Evolutionary conservation across 2,797 vertebrate species (phyloP).

Genomic region (Darevskia nairensis): DNA sequence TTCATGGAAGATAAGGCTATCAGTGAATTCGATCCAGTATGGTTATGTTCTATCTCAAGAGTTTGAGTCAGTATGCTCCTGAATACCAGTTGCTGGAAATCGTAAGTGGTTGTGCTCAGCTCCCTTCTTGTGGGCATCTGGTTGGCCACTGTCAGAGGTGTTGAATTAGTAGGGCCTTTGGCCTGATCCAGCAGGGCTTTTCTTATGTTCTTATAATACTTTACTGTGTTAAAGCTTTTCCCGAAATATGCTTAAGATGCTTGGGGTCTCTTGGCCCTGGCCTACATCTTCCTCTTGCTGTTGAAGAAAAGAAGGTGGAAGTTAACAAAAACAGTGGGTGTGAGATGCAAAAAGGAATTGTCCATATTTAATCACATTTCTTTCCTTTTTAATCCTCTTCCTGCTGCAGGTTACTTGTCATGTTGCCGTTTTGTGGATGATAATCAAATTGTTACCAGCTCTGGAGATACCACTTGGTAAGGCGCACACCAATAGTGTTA

Average conservation of each 20-base stretch:
- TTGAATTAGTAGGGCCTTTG: too few species aligned
- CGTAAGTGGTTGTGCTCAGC: too few species aligned
- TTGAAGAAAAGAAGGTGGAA: not conserved
- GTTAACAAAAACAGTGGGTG: rapidly evolving
- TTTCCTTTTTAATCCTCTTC: constrained; percentile 17
- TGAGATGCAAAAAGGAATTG: not conserved
- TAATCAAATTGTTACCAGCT: constrained; percentile 98
- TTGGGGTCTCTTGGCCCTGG: not conserved
- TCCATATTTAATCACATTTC: not conserved
- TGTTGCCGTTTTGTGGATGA: constrained; percentile 99
- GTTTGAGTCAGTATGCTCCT: too few species aligned
- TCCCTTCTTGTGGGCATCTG: too few species aligned
- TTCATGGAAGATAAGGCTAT: too few species aligned
- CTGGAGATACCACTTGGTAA: constrained; percentile 98
- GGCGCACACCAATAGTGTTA: constrained; percentile 55
- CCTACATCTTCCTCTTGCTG: not conserved
- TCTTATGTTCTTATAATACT: not conserved
- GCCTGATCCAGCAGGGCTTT: too few species aligned
- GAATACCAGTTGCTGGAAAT: too few species aligned
- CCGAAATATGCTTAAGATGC: not conserved
- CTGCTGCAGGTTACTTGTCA: constrained; percentile 91
- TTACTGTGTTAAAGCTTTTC: not conserved
- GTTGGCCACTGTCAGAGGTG: too few species aligned
- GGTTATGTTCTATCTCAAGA: too few species aligned
- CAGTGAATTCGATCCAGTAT: too few species aligned